A percentile compares a stretch with the other conserved stretches of the same genome.
These are phyloP conservation scores for Acanthurus tractus DNA, from an alignment of 2,797 vertebrate species.

Conservation along the genomic window DNA sequence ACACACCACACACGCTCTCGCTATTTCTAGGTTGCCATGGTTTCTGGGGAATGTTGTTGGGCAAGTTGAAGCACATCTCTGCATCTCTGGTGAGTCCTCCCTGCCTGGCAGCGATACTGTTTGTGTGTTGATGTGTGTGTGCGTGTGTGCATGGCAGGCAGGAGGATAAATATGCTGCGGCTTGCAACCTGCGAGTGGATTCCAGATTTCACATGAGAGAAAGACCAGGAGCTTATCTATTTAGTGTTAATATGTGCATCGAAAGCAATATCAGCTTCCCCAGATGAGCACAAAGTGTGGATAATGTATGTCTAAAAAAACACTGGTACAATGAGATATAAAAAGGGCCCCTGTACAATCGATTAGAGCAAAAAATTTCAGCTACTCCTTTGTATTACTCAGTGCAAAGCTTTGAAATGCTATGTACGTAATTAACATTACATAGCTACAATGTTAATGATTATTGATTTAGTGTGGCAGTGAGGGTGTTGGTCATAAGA, in stretches of 20 bases:
- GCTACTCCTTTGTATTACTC: conserved; percentile 45
- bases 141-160: conserved; percentile 26
- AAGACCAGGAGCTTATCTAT: conserved; percentile 53
- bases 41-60: conserved; percentile 82
- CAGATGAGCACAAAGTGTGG: conserved; percentile 58
- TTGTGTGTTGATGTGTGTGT: conserved; percentile 9
- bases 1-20: conserved; percentile 66
- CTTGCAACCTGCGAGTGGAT: conserved; percentile 64
- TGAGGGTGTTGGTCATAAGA: conserved; percentile 66
- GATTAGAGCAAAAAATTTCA: conserved; percentile 54
- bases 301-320: conserved; percentile 38
- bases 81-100: conserved; percentile 76
- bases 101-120: conserved; percentile 74
- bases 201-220: conserved; percentile 52
- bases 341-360: conserved; percentile 45
- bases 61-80: conserved; percentile 75
- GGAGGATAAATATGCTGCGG: conserved; percentile 63
- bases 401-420: conserved; percentile 45
- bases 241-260: conserved; percentile 56
- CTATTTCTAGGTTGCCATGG: conserved; percentile 82
- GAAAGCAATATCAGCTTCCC: conserved; percentile 57
- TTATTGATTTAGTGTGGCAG: conserved; percentile 70
- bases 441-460: conserved; percentile 59
- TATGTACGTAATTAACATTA: conserved; percentile 63
- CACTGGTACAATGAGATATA: conserved; percentile 45